phyloP scores from a whole-genome alignment of 2,113 vertebrate species.

The Patagioenas fasciata region DNA sequence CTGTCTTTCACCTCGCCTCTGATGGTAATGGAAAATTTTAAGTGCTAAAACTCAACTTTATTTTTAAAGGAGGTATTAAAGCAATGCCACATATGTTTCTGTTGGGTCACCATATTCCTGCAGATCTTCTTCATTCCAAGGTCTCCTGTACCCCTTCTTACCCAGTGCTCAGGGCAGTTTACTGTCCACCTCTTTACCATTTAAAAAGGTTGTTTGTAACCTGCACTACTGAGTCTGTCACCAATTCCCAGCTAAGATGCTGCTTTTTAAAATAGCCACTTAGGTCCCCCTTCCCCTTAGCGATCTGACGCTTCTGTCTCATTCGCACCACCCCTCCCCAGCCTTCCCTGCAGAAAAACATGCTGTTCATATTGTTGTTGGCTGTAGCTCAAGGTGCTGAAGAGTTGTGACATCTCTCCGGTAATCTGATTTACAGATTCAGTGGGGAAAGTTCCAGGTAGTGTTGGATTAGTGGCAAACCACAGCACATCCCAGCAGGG shows the following conservation, averaged over 20 bases:
- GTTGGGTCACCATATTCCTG: not conserved
- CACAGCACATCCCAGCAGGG: not conserved
- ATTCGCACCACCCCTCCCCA: not conserved
- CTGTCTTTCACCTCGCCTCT: not conserved
- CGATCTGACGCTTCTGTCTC: not conserved
- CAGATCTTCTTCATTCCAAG: not conserved
- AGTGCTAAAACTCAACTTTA: not conserved
- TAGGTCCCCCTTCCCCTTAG: not conserved
- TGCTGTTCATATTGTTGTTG: not conserved
- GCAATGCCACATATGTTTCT: not conserved
- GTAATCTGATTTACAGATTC: slow-evolving; percentile 24
- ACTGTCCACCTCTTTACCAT: not conserved
- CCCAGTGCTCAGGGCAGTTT: not conserved
- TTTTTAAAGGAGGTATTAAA: not conserved
- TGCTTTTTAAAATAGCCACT: not conserved
- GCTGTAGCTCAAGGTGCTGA: not conserved
- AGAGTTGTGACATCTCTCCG: not conserved
- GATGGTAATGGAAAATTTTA: not conserved
- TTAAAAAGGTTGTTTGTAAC: not conserved
- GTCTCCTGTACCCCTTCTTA: not conserved
- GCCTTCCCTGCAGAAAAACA: not conserved
- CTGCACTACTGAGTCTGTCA: not conserved
- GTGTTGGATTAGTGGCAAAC: slow-evolving; percentile 13
- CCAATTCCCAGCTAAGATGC: not conserved
- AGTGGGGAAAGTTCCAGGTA: slow-evolving; percentile 26